Evolutionary conservation across 2,113 vertebrate species (phyloP), one percentile per base, ranked within the genome.

Genomic region (Corythaeola cristata): DNA sequence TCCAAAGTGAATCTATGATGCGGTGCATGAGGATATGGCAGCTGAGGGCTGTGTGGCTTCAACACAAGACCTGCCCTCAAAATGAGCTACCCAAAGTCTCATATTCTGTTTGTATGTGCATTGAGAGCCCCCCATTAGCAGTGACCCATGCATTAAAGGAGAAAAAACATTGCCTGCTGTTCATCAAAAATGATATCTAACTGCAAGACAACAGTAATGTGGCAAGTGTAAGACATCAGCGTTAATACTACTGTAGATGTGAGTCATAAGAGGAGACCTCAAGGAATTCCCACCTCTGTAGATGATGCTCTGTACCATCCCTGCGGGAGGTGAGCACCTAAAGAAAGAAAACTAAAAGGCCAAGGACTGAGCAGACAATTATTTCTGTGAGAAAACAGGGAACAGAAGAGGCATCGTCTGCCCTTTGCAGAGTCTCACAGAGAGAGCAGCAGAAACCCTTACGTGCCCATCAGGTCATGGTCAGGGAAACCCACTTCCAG

Each of bases 1-100:
- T 91, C 47, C 47, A 55, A 80, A 85, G 41, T 0, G 0, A 74
- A 73, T n/a, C 82, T 5, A 0, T 0, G 1, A 41, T 27, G 63
- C 4, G 1, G 15, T 21, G 47, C 49, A 74, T 52, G 47, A 87
- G 33, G 52, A 45, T 7, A 59, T 7, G 39, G 69, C 30, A 81
- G 18, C 20, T 62, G 72, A 90, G 44, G 10, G 14, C 37, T 94
- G 30, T 47, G 33, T 75, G 67, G 23, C 2, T 1, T 64, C 78
- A 85, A 37, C 28, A 85, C 23, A 78, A 32, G 58, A 53, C 22
- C 75, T 89, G 62, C 18, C 28, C 41, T 69, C 45, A 24, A 67
- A 85, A 63, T n/a, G 37, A 81, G 53, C 27, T 15, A 33, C 16
- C 24, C 0, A 0, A 68, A 95, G 32, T 11, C 41, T 79, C 11